Evolutionary conservation across 2,113 vertebrate genomes (phyloP).

Genomic region (Dasyornis broadbenti): DNA sequence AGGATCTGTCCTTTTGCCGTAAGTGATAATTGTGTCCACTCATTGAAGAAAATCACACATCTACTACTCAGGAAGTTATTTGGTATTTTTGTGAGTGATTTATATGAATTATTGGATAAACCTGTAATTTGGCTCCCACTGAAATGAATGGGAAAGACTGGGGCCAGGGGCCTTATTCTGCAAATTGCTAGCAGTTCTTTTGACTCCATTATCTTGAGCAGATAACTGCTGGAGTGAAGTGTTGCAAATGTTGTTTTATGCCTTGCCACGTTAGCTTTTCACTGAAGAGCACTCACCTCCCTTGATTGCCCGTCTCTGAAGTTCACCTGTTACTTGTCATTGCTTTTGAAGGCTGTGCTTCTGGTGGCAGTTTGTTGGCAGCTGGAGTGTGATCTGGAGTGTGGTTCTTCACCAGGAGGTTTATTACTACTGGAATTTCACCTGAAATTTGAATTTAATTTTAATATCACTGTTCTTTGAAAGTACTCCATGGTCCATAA

Average conservation of each 20-base stretch:
- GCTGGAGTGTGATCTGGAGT: neutral
- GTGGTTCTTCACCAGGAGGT: neutral
- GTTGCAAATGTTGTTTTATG: neutral
- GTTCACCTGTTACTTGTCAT: neutral
- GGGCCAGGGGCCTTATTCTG: neutral
- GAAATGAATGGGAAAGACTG: neutral
- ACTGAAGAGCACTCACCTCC: neutral
- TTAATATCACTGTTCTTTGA: neutral
- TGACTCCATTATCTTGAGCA: neutral
- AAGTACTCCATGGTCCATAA: neutral
- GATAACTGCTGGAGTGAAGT: neutral
- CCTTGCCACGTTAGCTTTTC: neutral
- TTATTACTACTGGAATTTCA: neutral
- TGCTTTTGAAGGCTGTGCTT: neutral
- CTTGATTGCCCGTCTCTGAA: neutral
- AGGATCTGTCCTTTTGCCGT: neutral
- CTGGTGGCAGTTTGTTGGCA: neutral
- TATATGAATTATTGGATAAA: neutral
- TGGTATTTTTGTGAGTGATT: neutral
- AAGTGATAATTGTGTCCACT: neutral
- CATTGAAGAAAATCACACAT: neutral
- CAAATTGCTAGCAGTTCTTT: neutral
- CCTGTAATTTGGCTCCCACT: neutral
- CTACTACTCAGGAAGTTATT: neutral
- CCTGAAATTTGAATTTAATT: neutral